phyloP scores from a whole-genome alignment of 1,140 invertebrate species.

The Lepidotrigona ventralis region DNA sequence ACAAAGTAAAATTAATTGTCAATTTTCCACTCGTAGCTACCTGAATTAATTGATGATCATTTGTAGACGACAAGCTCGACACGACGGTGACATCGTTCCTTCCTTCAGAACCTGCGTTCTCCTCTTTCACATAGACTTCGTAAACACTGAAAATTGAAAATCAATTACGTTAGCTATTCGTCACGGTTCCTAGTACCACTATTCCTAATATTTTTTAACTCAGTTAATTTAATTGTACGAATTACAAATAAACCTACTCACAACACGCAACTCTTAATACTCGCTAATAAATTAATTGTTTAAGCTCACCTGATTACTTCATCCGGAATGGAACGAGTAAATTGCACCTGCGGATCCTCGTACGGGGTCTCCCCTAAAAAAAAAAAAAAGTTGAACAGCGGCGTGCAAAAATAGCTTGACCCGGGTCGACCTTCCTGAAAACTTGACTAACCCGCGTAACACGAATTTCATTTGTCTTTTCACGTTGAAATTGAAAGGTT shows the following conservation, averaged over 20 bases:
- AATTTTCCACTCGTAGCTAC: slow-evolving; percentile 57
- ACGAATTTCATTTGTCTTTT: background rate
- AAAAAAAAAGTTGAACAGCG: slow-evolving; percentile 16
- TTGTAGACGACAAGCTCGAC: slow-evolving; percentile 47
- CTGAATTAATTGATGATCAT: slow-evolving; percentile 64
- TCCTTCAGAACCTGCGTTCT: slow-evolving; percentile 43
- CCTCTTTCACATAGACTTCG: slow-evolving; percentile 74
- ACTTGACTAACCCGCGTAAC: background rate
- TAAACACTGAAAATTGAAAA: slow-evolving; percentile 65
- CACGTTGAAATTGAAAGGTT: background rate
- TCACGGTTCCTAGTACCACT: too few species aligned
- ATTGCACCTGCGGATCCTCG: slow-evolving; percentile 61
- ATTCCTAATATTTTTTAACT: too few species aligned
- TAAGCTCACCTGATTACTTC: slow-evolving; percentile 72
- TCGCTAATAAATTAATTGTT: slow-evolving; percentile 4
- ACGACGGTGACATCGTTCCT: slow-evolving; percentile 49
- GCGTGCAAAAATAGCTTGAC: slow-evolving; percentile 28
- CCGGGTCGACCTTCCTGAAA: background rate
- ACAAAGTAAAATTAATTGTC: background rate
- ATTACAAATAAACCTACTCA: background rate
- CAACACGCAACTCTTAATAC: background rate
- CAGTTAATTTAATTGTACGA: background rate
- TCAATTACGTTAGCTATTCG: background rate
- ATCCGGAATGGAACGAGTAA: slow-evolving; percentile 62
- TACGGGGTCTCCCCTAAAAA: slow-evolving; percentile 67